Evolutionary conservation across 2,113 vertebrate genomes (phyloP).

Genomic region (Ictalurus furcatus): DNA sequence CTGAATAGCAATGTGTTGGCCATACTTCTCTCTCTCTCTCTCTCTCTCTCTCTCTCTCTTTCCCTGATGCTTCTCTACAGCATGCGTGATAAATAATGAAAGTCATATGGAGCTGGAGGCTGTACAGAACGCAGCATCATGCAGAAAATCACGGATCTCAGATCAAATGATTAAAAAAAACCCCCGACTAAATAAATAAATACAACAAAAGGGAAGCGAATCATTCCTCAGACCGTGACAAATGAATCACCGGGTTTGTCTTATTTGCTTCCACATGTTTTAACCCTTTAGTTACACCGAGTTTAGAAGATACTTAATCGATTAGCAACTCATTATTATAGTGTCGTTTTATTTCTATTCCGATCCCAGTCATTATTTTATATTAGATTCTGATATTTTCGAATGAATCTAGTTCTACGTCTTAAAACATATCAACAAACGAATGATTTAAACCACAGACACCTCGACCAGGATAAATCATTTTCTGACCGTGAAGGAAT

Average conservation of each 20-base stretch:
- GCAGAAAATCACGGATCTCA: slow-evolving; percentile 40
- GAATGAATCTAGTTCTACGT: too few species aligned
- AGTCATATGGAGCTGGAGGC: slow-evolving; percentile 47
- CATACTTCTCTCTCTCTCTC: neutral
- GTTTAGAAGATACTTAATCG: neutral
- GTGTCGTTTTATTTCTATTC: neutral
- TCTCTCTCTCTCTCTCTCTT: neutral
- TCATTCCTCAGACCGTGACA: slow-evolving; percentile 9
- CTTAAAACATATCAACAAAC: too few species aligned
- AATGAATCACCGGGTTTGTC: neutral
- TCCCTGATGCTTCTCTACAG: slow-evolving; percentile 20
- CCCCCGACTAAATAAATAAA: neutral
- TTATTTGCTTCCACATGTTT: neutral
- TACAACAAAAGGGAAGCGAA: neutral
- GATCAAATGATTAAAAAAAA: slow-evolving; percentile 50
- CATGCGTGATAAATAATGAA: slow-evolving; percentile 51
- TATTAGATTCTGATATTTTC: too few species aligned
- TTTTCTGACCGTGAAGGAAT: too few species aligned
- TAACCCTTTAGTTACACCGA: neutral
- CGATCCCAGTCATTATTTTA: too few species aligned
- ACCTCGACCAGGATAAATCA: too few species aligned
- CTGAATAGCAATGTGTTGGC: slow-evolving; percentile 27
- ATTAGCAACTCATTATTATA: neutral
- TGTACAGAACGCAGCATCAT: slow-evolving; percentile 24
- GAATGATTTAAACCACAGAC: too few species aligned